Evolutionary conservation across 2,888 invertebrate genomes (phyloP).

Genomic region (Calephelis perditalis): DNA sequence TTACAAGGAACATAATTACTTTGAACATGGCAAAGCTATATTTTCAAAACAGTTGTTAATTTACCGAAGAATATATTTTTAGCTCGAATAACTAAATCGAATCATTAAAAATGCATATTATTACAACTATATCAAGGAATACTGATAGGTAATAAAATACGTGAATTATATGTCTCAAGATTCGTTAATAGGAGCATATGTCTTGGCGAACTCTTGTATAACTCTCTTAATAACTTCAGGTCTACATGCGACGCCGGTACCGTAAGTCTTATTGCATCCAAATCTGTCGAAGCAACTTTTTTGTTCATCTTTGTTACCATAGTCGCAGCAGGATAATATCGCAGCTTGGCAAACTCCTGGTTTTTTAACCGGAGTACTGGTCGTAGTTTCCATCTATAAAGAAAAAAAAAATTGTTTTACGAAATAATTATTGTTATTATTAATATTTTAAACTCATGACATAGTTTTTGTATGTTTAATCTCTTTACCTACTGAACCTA

Average conservation of each 20-base stretch:
- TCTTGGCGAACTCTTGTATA: slow-evolving; percentile 41
- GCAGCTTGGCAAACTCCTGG: slow-evolving; percentile 50
- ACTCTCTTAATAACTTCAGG: slow-evolving; percentile 38
- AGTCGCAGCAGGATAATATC: slow-evolving; percentile 51
- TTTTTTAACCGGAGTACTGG: slow-evolving; percentile 30
- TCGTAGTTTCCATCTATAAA: slow-evolving; percentile 29
- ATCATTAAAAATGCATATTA: neutral
- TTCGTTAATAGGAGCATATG: slow-evolving; percentile 37
- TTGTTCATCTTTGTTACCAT: slow-evolving; percentile 28
- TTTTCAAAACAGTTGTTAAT: no score
- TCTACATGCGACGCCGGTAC: slow-evolving; percentile 41
- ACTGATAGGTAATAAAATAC: slow-evolving; percentile 14
- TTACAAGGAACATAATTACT: slow-evolving; percentile 7
- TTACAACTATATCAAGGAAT: slow-evolving; percentile 8
- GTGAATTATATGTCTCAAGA: neutral
- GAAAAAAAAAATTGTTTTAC: neutral
- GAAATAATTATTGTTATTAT: no score
- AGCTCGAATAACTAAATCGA: no score
- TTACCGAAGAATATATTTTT: no score
- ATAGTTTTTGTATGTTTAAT: no score
- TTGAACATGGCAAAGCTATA: no score
- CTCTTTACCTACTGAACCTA: no score
- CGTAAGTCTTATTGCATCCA: slow-evolving; percentile 40
- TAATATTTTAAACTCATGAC: no score
- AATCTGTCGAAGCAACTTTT: slow-evolving; percentile 44